Percentiles rank a stretch among this genome's conserved stretches.
Conservation (phyloP, 2,113 vertebrate species). For the Vimba vimba region DNA sequence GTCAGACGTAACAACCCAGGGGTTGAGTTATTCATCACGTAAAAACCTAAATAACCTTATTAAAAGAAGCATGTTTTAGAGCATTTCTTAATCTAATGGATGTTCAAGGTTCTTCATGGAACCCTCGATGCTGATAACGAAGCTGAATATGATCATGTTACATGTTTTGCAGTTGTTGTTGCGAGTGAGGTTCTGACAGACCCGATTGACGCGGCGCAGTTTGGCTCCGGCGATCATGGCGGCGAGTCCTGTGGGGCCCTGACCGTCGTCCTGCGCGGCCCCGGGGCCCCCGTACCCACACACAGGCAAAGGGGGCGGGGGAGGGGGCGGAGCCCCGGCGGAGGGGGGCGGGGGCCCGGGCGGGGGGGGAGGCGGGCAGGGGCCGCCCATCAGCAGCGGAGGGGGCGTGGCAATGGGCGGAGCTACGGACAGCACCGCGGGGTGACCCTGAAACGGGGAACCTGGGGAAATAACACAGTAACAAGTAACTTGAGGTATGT, state of each 20-base stretch:
- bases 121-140: no score
- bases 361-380: slow-evolving; percentile 84
- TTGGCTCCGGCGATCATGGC: slow-evolving; percentile 97
- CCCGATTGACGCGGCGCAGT: slow-evolving; percentile 93
- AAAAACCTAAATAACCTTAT: no score
- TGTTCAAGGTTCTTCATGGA: no score
- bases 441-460: slow-evolving; percentile 88
- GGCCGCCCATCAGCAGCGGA: slow-evolving; percentile 72
- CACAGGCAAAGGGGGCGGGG: slow-evolving; percentile 83
- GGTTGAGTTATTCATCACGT: no score
- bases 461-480: slow-evolving; percentile 72
- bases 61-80: no score
- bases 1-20: no score
- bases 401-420: slow-evolving; percentile 76
- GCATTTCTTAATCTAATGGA: no score
- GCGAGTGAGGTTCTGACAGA: no score
- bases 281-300: slow-evolving; percentile 65
- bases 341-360: slow-evolving; percentile 85
- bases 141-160: no score
- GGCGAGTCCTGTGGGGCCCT: slow-evolving; percentile 83
- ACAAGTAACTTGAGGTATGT: no score
- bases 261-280: slow-evolving; percentile 77
- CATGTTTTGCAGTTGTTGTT: no score
- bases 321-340: slow-evolving; percentile 82
- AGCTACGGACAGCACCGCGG: slow-evolving; percentile 77